These are phyloP conservation scores for Seriola dumerili DNA, from an alignment of 2,113 vertebrate species.

Conservation along the genomic window DNA sequence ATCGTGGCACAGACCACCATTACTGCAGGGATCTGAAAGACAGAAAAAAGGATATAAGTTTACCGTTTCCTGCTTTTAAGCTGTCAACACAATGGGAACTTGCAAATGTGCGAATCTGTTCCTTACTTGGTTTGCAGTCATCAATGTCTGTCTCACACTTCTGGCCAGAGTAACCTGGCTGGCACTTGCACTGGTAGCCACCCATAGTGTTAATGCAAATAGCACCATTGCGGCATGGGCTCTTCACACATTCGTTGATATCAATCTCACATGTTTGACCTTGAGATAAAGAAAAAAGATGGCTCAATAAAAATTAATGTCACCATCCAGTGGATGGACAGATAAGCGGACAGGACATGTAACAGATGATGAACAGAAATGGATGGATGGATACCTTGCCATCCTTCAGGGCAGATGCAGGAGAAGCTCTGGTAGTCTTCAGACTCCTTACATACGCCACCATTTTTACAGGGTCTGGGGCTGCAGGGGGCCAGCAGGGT, in stretches of 20 bases:
- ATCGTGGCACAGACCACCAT: conserved; percentile 93
- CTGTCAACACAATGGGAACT: background rate
- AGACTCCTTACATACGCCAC: conserved; percentile 89
- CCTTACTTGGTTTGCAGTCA: conserved; percentile 96
- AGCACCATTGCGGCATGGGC: conserved; percentile 89
- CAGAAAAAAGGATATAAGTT: conserved; percentile 3
- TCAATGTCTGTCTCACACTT: conserved; percentile 92
- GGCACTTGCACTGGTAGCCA: conserved; percentile 90
- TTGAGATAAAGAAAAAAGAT: conserved; percentile 59
- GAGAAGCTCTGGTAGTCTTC: conserved; percentile 96
- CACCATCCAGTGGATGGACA: background rate
- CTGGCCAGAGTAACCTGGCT: conserved; percentile 88
- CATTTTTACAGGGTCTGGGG: conserved; percentile 91
- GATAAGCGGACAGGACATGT: background rate
- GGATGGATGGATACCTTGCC: conserved; percentile 89
- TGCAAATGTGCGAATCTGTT: background rate
- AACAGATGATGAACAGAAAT: background rate
- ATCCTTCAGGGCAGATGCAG: conserved; percentile 92
- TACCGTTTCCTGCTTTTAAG: background rate
- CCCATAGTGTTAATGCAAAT: conserved; percentile 93
- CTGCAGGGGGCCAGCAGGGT: conserved; percentile 91
- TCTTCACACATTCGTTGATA: conserved; percentile 96
- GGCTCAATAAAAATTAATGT: background rate
- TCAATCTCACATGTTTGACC: conserved; percentile 97
- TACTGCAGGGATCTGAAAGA: conserved; percentile 93